phyloP scores from a whole-genome alignment of 2,113 vertebrate genomes.

The Hemiprocne comata region DNA sequence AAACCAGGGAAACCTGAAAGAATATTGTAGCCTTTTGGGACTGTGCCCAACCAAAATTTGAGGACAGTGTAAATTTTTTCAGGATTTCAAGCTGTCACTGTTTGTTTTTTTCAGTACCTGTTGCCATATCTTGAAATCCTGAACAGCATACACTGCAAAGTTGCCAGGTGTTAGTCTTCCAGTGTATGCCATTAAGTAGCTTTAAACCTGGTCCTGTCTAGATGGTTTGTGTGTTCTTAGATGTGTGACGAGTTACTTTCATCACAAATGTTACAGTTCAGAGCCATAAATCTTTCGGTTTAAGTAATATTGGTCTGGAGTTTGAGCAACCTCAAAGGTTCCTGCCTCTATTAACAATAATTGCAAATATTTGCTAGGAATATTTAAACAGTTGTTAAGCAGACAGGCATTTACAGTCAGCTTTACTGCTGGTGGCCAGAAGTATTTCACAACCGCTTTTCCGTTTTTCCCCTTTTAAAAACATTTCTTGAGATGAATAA shows the following conservation, averaged over 20 bases:
- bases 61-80: background rate
- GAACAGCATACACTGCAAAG: background rate
- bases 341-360: background rate
- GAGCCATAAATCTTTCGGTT: background rate
- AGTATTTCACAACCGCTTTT: background rate
- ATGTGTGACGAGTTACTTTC: background rate
- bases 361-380: background rate
- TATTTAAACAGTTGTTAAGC: background rate
- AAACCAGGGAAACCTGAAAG: background rate
- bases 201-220: background rate
- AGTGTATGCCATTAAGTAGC: background rate
- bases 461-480: background rate
- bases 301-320: background rate
- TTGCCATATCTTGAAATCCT: background rate
- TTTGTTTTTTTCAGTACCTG: background rate
- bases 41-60: background rate
- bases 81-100: background rate
- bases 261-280: background rate
- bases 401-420: background rate
- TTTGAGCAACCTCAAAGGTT: background rate
- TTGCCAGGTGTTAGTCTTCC: background rate
- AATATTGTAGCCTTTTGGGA: background rate
- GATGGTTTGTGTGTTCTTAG: background rate
- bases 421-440: background rate
- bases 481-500: background rate